These are phyloP conservation scores for Anolis carolinensis DNA, from an alignment of 2,113 vertebrate species.

Conservation along the genomic window DNA sequence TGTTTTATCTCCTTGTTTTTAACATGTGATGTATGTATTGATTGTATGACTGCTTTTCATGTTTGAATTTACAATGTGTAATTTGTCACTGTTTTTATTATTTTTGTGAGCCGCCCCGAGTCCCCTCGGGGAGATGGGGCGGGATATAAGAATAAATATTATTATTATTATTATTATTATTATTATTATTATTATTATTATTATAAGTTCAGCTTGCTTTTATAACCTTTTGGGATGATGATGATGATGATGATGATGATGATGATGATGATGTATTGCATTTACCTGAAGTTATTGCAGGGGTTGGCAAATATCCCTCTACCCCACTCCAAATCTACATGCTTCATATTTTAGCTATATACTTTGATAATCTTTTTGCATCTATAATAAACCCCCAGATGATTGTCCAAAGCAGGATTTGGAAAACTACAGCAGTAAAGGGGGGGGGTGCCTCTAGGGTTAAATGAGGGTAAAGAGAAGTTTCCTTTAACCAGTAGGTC, in stretches of 20 bases:
- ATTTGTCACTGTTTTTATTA: too few species aligned
- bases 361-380: background rate
- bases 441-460: conserved; percentile 63
- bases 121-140: too few species aligned
- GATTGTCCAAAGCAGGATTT: background rate
- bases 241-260: too few species aligned
- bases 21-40: too few species aligned
- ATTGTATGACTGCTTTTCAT: too few species aligned
- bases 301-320: background rate
- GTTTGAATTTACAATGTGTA: too few species aligned
- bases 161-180: too few species aligned
- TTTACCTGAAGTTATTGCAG: background rate
- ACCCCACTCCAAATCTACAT: background rate
- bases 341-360: background rate
- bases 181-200: too few species aligned
- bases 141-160: too few species aligned
- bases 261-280: background rate
- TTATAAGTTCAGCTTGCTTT: background rate
- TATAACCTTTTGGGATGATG: background rate
- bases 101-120: too few species aligned
- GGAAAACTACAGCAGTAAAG: conserved; percentile 26
- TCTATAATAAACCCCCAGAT: background rate
- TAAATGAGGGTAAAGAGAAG: conserved; percentile 51
- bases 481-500: conserved; percentile 56
- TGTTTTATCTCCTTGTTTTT: too few species aligned